Conservation (phyloP, 2,888 invertebrate genomes). For the Ectemnius cavifrons region DNA sequence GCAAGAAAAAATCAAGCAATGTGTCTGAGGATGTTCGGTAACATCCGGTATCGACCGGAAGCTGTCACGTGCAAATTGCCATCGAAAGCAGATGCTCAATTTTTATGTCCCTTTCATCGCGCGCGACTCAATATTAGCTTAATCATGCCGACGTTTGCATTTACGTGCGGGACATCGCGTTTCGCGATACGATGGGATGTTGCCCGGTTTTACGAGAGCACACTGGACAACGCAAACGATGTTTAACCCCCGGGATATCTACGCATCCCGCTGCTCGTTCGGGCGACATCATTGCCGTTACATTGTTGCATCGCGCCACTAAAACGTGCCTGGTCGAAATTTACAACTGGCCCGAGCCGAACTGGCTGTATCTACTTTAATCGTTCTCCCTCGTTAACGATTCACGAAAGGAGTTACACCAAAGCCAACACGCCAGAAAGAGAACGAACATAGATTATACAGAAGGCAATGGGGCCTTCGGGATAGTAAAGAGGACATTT, state of each 20-base stretch:
- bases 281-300: constrained; percentile 2
- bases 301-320: constrained; percentile 3
- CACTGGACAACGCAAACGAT: background rate
- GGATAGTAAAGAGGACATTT: constrained; percentile 58
- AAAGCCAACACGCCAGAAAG: constrained; percentile 23
- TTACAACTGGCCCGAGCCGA: constrained; percentile 3
- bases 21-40: background rate
- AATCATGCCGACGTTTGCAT: constrained; percentile 1
- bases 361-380: constrained; percentile 20
- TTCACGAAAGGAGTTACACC: constrained; percentile 36
- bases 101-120: constrained; percentile 3
- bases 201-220: no score
- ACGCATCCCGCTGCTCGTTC: background rate
- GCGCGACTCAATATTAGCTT: background rate
- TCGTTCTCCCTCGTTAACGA: constrained; percentile 43
- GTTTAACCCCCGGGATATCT: background rate
- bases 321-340: background rate
- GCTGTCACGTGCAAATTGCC: background rate
- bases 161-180: background rate
- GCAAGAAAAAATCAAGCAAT: constrained; percentile 26
- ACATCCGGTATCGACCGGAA: no score
- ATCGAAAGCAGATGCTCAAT: background rate
- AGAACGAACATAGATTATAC: constrained; percentile 34
- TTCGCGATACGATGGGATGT: background rate
- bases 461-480: constrained; percentile 6